Conservation (phyloP, 2,888 invertebrate genomes). For the Macropis europaea region DNA sequence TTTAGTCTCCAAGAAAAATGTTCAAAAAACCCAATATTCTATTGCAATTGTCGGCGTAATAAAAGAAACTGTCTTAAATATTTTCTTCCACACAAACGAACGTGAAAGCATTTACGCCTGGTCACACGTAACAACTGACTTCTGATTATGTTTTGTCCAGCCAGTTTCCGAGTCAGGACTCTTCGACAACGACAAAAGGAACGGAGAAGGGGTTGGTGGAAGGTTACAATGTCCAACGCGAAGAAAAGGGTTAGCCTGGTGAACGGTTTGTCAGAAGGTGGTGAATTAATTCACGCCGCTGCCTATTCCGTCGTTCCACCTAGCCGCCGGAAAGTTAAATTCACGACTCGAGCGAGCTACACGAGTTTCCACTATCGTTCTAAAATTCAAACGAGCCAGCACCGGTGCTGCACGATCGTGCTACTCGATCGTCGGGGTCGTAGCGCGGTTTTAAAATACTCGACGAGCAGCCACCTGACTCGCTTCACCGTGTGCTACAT, state of each 20-base stretch:
- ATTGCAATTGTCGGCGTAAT: too few relatives aligned
- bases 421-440: conserved; percentile 58
- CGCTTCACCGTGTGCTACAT: too few relatives aligned
- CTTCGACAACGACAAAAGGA: too few relatives aligned
- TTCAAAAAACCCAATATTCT: too few relatives aligned
- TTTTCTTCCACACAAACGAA: too few relatives aligned
- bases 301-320: conserved; percentile 19
- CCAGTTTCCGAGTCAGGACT: too few relatives aligned
- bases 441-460: conserved; percentile 61
- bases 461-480: conserved; percentile 23
- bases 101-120: too few relatives aligned
- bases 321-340: conserved; percentile 61
- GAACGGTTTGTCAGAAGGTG: conserved; percentile 64
- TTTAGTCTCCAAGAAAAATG: too few relatives aligned
- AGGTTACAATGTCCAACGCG: neutral
- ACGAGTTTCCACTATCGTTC: conserved; percentile 69
- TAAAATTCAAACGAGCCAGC: conserved; percentile 68
- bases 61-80: too few relatives aligned
- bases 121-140: too few relatives aligned
- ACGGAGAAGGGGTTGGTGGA: too few relatives aligned
- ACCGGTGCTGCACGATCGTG: conserved; percentile 47
- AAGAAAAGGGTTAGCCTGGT: conserved; percentile 11
- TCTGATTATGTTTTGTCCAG: too few relatives aligned
- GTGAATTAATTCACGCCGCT: conserved; percentile 65
- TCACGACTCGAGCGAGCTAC: conserved; percentile 64